phyloP scores from a whole-genome alignment of 1,140 invertebrate species.

The Scaptomyza hsui region DNA sequence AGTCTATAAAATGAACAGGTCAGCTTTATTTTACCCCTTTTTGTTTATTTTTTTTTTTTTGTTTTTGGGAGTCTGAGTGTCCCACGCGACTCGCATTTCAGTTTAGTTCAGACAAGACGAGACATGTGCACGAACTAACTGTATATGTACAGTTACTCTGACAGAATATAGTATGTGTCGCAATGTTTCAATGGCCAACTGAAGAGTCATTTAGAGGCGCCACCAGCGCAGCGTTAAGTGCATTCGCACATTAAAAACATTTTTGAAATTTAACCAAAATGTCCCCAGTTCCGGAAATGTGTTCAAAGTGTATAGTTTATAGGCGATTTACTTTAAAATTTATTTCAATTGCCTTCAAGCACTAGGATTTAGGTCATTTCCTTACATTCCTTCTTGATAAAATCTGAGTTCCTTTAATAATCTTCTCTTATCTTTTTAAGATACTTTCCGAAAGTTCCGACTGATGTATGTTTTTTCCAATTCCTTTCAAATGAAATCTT shows the following conservation, averaged over 20 bases:
- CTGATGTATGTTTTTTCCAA: too few relatives aligned
- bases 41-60: too few relatives aligned
- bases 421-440: too few relatives aligned
- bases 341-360: conserved; percentile 70
- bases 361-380: too few relatives aligned
- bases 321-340: conserved; percentile 56
- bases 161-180: conserved; percentile 46
- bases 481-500: too few relatives aligned
- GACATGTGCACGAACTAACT: conserved; percentile 17
- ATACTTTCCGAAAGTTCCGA: too few relatives aligned
- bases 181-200: conserved; percentile 45
- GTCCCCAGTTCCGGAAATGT: conserved; percentile 11
- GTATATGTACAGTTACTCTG: conserved; percentile 34
- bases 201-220: conserved; percentile 52
- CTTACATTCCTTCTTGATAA: too few relatives aligned
- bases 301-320: conserved; percentile 2
- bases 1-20: conserved; percentile 53
- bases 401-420: too few relatives aligned
- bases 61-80: conserved; percentile 17
- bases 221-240: conserved; percentile 61
- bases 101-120: conserved; percentile 8
- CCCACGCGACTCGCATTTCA: conserved; percentile 70
- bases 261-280: conserved; percentile 31
- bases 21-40: conserved; percentile 32
- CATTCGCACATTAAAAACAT: conserved; percentile 66